Evolutionary conservation across 2,113 vertebrate species (phyloP).

Genomic region (Ceyx cyanopectus): DNA sequence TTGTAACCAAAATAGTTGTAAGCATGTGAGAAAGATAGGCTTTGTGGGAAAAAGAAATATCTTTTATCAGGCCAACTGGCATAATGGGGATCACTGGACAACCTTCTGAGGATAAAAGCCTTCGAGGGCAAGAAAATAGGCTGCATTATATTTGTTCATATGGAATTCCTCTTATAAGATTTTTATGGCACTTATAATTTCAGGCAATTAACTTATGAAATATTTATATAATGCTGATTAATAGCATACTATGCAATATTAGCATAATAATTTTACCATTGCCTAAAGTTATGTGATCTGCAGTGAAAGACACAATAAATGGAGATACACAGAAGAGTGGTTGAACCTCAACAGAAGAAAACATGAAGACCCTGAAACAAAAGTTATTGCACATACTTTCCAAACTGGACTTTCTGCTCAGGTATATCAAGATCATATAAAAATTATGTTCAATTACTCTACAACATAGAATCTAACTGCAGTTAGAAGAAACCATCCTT

Average conservation of each 20-base stretch:
- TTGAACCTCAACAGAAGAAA: background rate
- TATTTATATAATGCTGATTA: conserved; percentile 14
- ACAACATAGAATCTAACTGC: background rate
- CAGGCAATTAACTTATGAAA: background rate
- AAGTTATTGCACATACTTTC: background rate
- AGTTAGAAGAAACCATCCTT: background rate
- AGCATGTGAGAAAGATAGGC: background rate
- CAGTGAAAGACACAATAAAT: background rate
- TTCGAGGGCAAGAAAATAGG: background rate
- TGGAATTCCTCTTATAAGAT: background rate
- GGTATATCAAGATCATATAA: background rate
- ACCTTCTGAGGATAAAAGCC: background rate
- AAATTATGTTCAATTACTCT: background rate
- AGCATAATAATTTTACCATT: background rate
- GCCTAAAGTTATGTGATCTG: background rate
- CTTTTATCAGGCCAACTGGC: background rate
- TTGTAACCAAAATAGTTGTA: background rate
- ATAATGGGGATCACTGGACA: background rate
- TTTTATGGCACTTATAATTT: conserved; percentile 1
- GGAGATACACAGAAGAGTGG: background rate
- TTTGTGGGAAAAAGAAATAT: background rate
- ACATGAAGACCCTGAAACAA: background rate
- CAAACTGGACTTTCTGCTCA: background rate
- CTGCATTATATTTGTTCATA: background rate
- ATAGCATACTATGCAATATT: background rate